These are phyloP conservation scores for Automeris io DNA, from an alignment of 2,888 invertebrate species.

Conservation along the genomic window DNA sequence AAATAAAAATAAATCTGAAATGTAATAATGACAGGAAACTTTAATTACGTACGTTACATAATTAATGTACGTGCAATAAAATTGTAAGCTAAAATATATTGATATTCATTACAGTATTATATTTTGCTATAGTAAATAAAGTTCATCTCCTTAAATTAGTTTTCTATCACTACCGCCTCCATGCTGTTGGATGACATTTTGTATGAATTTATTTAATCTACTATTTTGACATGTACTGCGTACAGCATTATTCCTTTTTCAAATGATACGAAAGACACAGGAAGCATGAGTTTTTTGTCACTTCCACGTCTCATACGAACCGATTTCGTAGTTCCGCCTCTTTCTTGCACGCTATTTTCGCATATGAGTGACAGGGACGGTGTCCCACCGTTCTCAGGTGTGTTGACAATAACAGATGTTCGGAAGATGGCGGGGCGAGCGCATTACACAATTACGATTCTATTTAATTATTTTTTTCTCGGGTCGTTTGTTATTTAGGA, in stretches of 20 bases:
- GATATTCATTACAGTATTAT: no score
- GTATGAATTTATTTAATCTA: conserved; percentile 20
- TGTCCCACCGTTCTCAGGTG: conserved; percentile 54
- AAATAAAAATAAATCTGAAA: no score
- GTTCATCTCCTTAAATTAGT: no score
- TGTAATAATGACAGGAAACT: no score
- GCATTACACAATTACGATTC: conserved; percentile 74
- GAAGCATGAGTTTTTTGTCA: conserved; percentile 75
- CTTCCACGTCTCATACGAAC: conserved; percentile 62
- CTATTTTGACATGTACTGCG: conserved; percentile 31
- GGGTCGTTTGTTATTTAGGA: conserved; percentile 49
- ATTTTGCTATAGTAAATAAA: no score
- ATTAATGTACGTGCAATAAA: no score
- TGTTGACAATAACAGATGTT: conserved; percentile 76
- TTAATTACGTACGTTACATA: no score
- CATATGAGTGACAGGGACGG: conserved; percentile 30
- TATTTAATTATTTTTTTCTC: conserved; percentile 72
- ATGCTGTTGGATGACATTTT: conserved; percentile 1
- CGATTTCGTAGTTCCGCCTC: conserved; percentile 36
- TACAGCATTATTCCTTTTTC: conserved; percentile 66
- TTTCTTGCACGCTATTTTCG: conserved; percentile 19
- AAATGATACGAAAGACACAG: conserved; percentile 76
- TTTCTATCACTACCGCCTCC: no score
- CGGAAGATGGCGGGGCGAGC: conserved; percentile 54
- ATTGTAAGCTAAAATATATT: no score